Conservation (phyloP, 92 coral and sea anemone species). For the Epizoanthus rinbou region DNA sequence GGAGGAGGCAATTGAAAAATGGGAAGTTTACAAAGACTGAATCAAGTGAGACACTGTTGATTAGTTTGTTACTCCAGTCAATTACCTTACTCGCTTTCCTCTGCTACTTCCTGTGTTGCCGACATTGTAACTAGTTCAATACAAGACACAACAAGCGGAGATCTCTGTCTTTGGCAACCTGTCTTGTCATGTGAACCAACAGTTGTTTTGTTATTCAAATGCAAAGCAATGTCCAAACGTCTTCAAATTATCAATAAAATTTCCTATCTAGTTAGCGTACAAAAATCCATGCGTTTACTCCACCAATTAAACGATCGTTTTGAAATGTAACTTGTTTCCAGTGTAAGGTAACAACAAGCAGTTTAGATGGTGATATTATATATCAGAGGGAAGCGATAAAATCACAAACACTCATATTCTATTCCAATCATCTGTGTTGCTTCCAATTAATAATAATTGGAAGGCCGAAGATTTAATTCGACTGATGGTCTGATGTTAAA, state of each 20-base stretch:
- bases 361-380: constrained; percentile 4
- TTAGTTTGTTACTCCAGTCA: not conserved
- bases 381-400: constrained; percentile 14
- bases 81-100: constrained; percentile 9
- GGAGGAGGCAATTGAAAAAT: too few relatives aligned
- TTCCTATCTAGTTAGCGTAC: not conserved
- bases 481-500: not conserved
- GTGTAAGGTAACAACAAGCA: not conserved
- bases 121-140: constrained; percentile 11
- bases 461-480: not conserved
- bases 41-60: not conserved
- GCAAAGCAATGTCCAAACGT: not conserved
- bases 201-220: constrained; percentile 20
- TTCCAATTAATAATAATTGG: not conserved
- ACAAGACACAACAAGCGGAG: constrained; percentile 18
- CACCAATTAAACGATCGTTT: constrained; percentile 2
- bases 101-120: not conserved
- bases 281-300: not conserved
- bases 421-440: not conserved
- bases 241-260: constrained; percentile 16
- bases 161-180: constrained; percentile 14
- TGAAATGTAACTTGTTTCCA: not conserved
- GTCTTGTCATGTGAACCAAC: constrained; percentile 32
- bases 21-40: too few relatives aligned
- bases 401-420: constrained; percentile 1